Evolutionary conservation across 2,113 vertebrate genomes (phyloP).

Genomic region (Sander vitreus): DNA sequence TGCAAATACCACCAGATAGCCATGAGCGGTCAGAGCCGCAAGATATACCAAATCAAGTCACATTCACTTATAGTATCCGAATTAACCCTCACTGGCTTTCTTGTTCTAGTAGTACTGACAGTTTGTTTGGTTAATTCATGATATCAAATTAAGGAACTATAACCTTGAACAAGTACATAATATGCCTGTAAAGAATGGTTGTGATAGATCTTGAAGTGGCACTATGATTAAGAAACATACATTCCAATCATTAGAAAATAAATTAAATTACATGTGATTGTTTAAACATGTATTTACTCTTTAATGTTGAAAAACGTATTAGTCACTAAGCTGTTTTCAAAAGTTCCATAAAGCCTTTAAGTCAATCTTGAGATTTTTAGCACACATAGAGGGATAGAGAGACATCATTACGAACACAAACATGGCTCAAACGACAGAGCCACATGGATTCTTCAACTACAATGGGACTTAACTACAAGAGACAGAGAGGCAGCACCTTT

Average conservation of each 20-base stretch:
- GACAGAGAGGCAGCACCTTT: conserved; percentile 84
- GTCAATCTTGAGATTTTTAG: conserved; percentile 95
- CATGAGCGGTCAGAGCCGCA: conserved; percentile 56
- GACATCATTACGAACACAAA: conserved; percentile 86
- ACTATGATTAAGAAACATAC: not conserved
- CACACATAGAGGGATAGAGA: conserved; percentile 79
- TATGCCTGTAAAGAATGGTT: not conserved
- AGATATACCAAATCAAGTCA: conserved; percentile 36
- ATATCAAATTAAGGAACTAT: not conserved
- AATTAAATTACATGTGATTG: conserved; percentile 1
- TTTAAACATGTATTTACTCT: conserved; percentile 2
- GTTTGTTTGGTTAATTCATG: not conserved
- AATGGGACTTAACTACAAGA: conserved; percentile 81
- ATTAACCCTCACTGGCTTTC: conserved; percentile 79
- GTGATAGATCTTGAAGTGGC: not conserved
- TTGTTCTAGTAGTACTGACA: conserved; percentile 29
- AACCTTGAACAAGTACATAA: not conserved
- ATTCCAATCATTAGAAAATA: not conserved
- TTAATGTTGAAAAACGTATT: conserved; percentile 14
- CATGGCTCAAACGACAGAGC: conserved; percentile 83
- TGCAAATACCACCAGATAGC: conserved; percentile 85
- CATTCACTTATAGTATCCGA: conserved; percentile 4
- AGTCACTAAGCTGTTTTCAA: conserved; percentile 38
- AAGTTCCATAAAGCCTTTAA: conserved; percentile 68
- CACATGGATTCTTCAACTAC: conserved; percentile 79